Evolutionary conservation across 53 echinoderm and acorn worm species (phyloP).

Genomic region (Mesocentrotus franciscanus): DNA sequence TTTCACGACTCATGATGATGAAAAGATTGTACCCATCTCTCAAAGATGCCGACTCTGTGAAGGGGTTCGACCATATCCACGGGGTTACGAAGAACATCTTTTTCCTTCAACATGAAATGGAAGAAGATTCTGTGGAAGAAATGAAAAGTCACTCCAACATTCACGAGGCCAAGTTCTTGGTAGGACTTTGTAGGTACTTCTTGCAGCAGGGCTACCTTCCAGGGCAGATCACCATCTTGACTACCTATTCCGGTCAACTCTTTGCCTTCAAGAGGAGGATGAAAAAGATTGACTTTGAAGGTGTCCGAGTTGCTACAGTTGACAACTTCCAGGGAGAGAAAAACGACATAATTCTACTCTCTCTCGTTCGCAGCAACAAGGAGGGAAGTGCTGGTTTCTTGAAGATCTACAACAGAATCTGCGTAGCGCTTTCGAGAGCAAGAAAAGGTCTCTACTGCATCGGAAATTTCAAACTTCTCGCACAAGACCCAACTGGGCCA

Average conservation of each 20-base stretch:
- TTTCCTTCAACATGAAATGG: constrained; percentile 79
- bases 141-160: constrained; percentile 85
- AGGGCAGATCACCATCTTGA: constrained; percentile 83
- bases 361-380: constrained; percentile 90
- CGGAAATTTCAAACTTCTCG: constrained; percentile 83
- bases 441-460: constrained; percentile 88
- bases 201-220: constrained; percentile 86
- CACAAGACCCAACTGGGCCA: constrained; percentile 40
- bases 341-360: constrained; percentile 92
- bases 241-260: constrained; percentile 85
- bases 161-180: constrained; percentile 79
- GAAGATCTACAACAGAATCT: constrained; percentile 86
- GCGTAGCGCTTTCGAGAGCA: constrained; percentile 93
- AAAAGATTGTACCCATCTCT: constrained; percentile 83
- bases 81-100: constrained; percentile 83
- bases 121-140: constrained; percentile 74
- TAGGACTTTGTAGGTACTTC: constrained; percentile 82
- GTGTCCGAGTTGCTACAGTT: constrained; percentile 79
- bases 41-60: constrained; percentile 79
- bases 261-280: constrained; percentile 71
- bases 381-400: constrained; percentile 91
- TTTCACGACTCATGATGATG: constrained; percentile 78
- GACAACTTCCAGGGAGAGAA: constrained; percentile 98
- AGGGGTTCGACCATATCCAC: constrained; percentile 69
- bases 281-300: constrained; percentile 69